phyloP scores from a whole-genome alignment of 2,113 vertebrate genomes.

The Nerophis ophidion region DNA sequence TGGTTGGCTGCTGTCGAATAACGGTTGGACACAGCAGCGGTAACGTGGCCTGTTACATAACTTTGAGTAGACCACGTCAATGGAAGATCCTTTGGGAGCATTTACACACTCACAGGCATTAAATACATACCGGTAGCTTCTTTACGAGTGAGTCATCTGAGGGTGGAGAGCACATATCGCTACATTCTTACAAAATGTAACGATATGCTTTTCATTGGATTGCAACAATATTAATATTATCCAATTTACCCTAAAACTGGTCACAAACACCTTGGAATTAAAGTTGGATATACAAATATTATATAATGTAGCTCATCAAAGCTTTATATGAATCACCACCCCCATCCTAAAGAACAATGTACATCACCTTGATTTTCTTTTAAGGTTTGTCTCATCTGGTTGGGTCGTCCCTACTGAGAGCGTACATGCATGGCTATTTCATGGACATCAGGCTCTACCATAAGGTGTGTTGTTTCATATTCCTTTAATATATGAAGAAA shows the following conservation, averaged over 20 bases:
- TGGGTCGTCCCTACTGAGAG: conserved; percentile 86
- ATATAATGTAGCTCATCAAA: too few species aligned
- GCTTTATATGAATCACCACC: not conserved
- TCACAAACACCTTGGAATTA: too few species aligned
- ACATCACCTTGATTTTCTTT: not conserved
- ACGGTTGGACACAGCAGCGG: conserved; percentile 26
- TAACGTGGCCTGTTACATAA: conserved; percentile 53
- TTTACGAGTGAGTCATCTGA: not conserved
- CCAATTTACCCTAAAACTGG: too few species aligned
- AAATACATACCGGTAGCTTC: not conserved
- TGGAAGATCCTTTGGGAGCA: conserved; percentile 5
- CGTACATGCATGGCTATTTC: conserved; percentile 98
- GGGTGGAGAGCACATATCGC: not conserved
- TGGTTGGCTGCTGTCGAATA: conserved; percentile 47
- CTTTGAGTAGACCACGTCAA: not conserved
- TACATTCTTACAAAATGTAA: too few species aligned
- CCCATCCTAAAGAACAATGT: not conserved
- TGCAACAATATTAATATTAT: too few species aligned
- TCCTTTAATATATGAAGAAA: too few species aligned
- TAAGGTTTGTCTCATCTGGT: conserved; percentile 90
- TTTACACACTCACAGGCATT: not conserved
- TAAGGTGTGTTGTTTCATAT: conserved; percentile 71
- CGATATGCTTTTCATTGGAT: too few species aligned
- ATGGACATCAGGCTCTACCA: conserved; percentile 97
- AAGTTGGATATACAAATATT: too few species aligned